Evolutionary conservation across 2,113 vertebrate species (phyloP), one percentile per base, ranked within the genome.

Genomic region (Hippocampus guttulatus): DNA sequence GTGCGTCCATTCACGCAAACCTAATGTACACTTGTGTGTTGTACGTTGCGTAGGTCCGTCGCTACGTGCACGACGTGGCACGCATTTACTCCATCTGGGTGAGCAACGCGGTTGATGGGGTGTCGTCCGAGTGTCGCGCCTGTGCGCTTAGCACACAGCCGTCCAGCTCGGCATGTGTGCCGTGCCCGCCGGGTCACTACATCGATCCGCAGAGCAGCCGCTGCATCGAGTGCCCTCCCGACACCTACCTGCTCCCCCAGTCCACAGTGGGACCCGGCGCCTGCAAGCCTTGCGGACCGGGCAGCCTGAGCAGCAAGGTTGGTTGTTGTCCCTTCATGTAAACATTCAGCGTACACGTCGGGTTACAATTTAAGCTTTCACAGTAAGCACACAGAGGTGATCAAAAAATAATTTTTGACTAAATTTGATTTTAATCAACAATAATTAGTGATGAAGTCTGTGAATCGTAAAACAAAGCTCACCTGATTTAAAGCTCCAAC

Each of bases 1-100:
- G 15, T 18, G 16, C 8, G 14, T 18, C 58, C 14, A 27, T 58
- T 58, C 15, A 5, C 55, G 47, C n/a, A 3, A 12, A 43, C 16
- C 23, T 12, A 4, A 25, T 25, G 8, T 30, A 49, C 23, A 15
- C 23, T 15, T 27, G 16, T 5, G 15, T 49, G 23, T 52, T 52
- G 5, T 40, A 10, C 12, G 21, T 54, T 45, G 51, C 21, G 81
- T 90, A 98, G 96, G 91, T 88, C 69, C 95, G 94, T 70, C 92
- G 84, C 68, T 91, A 92, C 83, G 87, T 94, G 79, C 94, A 94
- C 27, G 96, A 98, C 25, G 76, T 96, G 78, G 96, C 92, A 18
- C 95, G 95, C 82, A 96, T 99, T 87, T 98, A 94, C 92, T 96
- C 94, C 66, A 93, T 99, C 87, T 88, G 84, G 0, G 95, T 96